phyloP scores from a whole-genome alignment of 2,113 vertebrate genomes.

The Meleagris gallopavo region DNA sequence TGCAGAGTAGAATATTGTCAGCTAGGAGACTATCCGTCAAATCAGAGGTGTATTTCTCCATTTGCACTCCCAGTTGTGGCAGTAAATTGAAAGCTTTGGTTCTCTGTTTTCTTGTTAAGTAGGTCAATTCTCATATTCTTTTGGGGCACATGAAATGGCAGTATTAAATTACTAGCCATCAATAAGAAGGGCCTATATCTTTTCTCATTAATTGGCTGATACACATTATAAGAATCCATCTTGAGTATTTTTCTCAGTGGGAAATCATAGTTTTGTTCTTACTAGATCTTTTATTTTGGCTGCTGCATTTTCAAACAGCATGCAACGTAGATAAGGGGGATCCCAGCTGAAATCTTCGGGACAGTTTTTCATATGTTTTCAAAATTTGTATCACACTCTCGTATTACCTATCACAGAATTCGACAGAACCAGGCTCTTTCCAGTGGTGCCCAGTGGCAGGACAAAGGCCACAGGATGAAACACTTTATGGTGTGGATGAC shows the following conservation, averaged over 20 bases:
- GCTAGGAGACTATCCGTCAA: neutral
- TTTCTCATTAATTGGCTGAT: neutral
- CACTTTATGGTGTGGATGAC: neutral
- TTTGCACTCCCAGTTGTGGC: neutral
- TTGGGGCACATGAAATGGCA: neutral
- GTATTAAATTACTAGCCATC: neutral
- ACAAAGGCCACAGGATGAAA: neutral
- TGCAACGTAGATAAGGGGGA: neutral
- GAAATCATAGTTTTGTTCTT: neutral
- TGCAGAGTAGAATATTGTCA: neutral
- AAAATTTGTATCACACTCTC: neutral
- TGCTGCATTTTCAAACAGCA: neutral
- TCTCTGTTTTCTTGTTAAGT: neutral
- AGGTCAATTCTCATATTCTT: neutral
- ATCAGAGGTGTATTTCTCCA: neutral
- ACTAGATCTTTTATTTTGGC: neutral
- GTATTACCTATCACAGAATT: neutral
- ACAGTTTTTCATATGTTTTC: neutral
- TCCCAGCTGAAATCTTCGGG: neutral
- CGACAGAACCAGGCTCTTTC: neutral
- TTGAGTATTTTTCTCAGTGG: neutral
- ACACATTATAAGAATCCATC: neutral
- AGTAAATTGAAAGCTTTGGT: neutral
- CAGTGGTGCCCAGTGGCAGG: neutral
- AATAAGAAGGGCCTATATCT: neutral